phyloP scores from a whole-genome alignment of 2,113 vertebrate species.

The Gymnorhina tibicen region DNA sequence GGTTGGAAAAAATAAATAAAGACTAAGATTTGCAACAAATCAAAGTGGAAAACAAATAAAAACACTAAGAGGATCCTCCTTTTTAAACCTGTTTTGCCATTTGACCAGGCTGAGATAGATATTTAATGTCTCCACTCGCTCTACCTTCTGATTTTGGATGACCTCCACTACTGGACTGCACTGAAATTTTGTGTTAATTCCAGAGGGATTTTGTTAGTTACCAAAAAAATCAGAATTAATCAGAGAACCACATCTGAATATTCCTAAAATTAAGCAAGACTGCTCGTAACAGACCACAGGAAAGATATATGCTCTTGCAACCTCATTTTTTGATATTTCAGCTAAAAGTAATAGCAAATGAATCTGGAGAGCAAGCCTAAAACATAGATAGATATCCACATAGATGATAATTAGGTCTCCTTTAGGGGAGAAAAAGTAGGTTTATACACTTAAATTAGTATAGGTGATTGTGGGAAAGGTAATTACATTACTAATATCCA shows the following conservation, averaged over 20 bases:
- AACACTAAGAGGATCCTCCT: background rate
- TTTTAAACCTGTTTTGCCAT: background rate
- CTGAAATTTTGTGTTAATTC: background rate
- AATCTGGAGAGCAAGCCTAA: background rate
- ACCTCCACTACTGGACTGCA: background rate
- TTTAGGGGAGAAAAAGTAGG: background rate
- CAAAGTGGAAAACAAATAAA: background rate
- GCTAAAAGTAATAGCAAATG: background rate
- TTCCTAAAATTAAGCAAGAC: background rate
- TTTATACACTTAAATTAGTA: background rate
- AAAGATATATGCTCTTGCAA: background rate
- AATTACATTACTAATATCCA: background rate
- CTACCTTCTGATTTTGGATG: background rate
- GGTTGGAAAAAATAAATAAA: background rate
- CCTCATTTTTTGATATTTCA: background rate
- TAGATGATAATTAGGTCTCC: background rate
- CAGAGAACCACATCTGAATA: background rate
- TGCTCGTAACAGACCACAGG: background rate
- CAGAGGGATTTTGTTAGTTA: background rate
- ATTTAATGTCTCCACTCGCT: background rate
- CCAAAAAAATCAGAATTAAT: background rate
- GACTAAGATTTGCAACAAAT: background rate
- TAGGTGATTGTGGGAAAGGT: background rate
- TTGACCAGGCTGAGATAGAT: background rate
- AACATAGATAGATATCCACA: accelerated